Evolutionary conservation across 1,140 invertebrate species (phyloP).

Genomic region (Charaxes varanes): DNA sequence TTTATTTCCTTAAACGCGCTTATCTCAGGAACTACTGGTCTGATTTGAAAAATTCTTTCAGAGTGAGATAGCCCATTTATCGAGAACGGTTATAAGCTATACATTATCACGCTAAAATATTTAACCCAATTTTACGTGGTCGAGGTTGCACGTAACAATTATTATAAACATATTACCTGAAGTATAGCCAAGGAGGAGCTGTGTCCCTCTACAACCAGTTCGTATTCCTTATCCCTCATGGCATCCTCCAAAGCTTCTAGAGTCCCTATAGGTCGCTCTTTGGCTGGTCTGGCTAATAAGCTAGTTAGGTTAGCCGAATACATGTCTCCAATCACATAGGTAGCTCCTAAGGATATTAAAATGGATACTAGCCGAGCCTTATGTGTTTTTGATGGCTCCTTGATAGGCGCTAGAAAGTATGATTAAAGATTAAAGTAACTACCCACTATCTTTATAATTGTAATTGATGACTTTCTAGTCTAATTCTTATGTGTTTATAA

Average conservation of each 20-base stretch:
- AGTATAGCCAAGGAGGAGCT: slow-evolving; percentile 80
- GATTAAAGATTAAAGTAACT: no score
- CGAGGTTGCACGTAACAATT: no score
- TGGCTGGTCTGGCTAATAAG: slow-evolving; percentile 78
- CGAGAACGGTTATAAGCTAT: no score
- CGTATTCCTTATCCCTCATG: slow-evolving; percentile 77
- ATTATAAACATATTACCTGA: slow-evolving; percentile 67
- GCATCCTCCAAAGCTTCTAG: slow-evolving; percentile 76
- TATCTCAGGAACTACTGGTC: no score
- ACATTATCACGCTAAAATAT: no score
- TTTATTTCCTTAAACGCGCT: no score
- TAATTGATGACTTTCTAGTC: no score
- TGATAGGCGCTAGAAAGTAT: slow-evolving; percentile 61
- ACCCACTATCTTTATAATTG: no score
- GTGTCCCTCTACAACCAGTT: slow-evolving; percentile 79
- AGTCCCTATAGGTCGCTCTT: slow-evolving; percentile 78
- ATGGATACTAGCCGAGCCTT: slow-evolving; percentile 78
- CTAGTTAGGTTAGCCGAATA: slow-evolving; percentile 84
- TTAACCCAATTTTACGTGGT: no score
- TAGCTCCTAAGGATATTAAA: slow-evolving; percentile 78
- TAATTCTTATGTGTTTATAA: no score
- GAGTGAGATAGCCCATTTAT: no score
- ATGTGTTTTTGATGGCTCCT: slow-evolving; percentile 74
- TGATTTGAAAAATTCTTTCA: no score
- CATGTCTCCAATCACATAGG: slow-evolving; percentile 83